Evolutionary conservation across 2,888 invertebrate genomes (phyloP).

Genomic region (Schizaphis graminum): DNA sequence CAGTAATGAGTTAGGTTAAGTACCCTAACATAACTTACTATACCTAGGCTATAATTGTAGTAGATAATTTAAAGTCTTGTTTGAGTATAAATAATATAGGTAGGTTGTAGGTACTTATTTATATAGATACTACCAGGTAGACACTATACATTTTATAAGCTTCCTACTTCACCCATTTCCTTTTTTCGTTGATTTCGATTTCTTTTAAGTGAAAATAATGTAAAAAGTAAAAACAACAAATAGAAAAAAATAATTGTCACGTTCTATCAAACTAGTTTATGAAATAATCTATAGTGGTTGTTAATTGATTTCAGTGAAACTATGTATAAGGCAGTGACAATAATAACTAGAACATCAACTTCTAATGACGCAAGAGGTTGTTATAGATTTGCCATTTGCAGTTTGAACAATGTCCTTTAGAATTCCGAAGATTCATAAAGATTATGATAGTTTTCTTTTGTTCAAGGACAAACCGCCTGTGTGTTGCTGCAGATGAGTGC

Average conservation of each 20-base stretch:
- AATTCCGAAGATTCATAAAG: slow-evolving; percentile 9
- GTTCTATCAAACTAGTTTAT: slow-evolving; percentile 48
- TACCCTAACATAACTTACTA: too few species aligned
- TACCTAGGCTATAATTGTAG: background rate
- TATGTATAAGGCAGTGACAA: slow-evolving; percentile 18
- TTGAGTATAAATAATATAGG: background rate
- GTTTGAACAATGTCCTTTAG: background rate
- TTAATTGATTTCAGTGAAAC: slow-evolving; percentile 54
- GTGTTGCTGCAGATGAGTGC: background rate
- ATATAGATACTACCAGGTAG: background rate
- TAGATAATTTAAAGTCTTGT: background rate
- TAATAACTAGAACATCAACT: slow-evolving; percentile 58
- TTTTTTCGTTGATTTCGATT: slow-evolving; percentile 20
- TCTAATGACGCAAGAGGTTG: slow-evolving; percentile 39
- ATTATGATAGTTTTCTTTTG: slow-evolving; percentile 22
- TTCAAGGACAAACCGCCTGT: background rate
- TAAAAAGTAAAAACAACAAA: slow-evolving; percentile 38
- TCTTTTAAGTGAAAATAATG: slow-evolving; percentile 37
- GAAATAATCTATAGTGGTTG: slow-evolving; percentile 35
- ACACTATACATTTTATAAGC: background rate
- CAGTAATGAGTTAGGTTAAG: background rate
- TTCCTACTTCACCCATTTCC: background rate
- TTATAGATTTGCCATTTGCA: slow-evolving; percentile 38
- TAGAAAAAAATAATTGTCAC: slow-evolving; percentile 38
- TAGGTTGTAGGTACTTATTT: background rate